Evolutionary conservation across 2,113 vertebrate genomes (phyloP).

Genomic region (Corynorhinus townsendii): DNA sequence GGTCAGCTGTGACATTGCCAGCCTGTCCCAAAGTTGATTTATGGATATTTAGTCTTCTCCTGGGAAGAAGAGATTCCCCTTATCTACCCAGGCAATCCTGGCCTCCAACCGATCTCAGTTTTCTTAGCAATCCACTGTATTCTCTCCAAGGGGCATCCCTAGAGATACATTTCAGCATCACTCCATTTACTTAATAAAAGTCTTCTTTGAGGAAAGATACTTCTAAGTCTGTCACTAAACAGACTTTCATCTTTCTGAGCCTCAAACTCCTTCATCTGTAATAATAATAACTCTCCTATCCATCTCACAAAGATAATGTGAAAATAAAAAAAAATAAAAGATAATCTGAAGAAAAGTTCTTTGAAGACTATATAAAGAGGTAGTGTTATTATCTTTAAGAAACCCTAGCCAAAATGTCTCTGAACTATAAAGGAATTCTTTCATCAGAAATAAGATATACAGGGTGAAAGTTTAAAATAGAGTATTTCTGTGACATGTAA

Average conservation of each 20-base stretch:
- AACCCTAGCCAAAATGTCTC: background rate
- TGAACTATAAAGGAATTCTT: conserved; percentile 11
- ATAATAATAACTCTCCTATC: background rate
- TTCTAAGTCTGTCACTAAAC: background rate
- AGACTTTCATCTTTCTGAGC: background rate
- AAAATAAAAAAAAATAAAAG: background rate
- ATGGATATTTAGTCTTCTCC: no score
- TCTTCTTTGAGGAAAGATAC: background rate
- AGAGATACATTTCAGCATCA: background rate
- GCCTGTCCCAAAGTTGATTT: background rate
- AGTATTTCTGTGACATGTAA: background rate
- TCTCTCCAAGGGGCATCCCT: background rate
- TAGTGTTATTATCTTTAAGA: background rate
- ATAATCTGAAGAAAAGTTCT: background rate
- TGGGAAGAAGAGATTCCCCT: background rate
- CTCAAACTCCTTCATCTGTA: background rate
- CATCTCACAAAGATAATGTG: background rate
- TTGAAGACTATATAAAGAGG: background rate
- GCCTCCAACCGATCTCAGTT: background rate
- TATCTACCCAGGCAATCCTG: fast-evolving
- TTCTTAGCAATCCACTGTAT: background rate
- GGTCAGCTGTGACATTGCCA: background rate
- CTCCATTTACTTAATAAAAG: background rate
- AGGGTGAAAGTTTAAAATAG: background rate
- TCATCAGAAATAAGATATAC: background rate